phyloP scores from a whole-genome alignment of 2,888 invertebrate genomes.

The Agrochola lychnidis region DNA sequence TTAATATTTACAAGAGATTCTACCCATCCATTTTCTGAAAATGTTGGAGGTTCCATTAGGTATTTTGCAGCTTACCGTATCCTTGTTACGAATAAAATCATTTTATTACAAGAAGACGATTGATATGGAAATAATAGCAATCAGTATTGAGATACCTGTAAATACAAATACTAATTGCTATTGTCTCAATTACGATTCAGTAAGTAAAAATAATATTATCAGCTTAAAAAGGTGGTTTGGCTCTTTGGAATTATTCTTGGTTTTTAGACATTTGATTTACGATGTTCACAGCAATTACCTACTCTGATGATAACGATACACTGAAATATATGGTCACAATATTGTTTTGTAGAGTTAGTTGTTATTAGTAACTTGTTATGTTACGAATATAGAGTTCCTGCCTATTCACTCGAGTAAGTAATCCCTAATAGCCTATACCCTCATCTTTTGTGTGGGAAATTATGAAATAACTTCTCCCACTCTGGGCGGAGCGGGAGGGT shows the following conservation, averaged over 20 bases:
- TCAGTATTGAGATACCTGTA: background rate
- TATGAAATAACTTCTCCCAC: no score
- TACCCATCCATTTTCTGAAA: constrained; percentile 29
- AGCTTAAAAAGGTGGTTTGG: background rate
- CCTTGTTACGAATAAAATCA: background rate
- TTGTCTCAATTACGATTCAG: background rate
- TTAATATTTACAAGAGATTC: constrained; percentile 35
- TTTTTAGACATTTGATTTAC: background rate
- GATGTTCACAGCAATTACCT: background rate
- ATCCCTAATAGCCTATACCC: background rate
- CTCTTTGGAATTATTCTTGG: no score
- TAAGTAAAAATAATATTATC: background rate
- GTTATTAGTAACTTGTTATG: background rate
- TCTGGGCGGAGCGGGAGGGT: no score
- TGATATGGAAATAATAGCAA: background rate
- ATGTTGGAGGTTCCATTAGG: background rate
- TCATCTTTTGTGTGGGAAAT: no score
- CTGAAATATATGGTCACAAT: background rate
- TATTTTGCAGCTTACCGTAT: constrained; percentile 11
- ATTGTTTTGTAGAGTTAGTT: background rate
- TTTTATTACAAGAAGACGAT: background rate
- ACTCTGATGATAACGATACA: background rate
- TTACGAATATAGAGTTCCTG: background rate
- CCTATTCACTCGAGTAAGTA: background rate
- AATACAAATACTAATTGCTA: background rate